phyloP scores from a whole-genome alignment of 2,113 vertebrate species.

The Entomyzon cyanotis region DNA sequence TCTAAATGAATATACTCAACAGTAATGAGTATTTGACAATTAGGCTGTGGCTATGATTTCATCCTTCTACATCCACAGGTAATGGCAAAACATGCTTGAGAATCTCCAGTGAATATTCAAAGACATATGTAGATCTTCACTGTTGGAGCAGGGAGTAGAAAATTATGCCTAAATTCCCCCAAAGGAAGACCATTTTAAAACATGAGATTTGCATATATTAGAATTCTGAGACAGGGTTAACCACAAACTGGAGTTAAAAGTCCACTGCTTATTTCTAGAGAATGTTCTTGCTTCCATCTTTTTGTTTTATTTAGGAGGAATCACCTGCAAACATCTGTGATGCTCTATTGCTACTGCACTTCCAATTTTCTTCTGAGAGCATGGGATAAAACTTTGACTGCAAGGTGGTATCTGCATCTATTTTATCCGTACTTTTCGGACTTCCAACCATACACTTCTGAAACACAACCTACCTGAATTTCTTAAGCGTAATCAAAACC shows the following conservation, averaged over 20 bases:
- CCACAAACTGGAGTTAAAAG: not conserved
- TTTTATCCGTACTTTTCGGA: not conserved
- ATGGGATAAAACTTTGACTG: not conserved
- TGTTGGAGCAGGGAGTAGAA: not conserved
- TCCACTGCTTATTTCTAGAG: not conserved
- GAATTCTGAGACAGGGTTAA: not conserved
- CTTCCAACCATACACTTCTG: not conserved
- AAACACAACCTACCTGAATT: not conserved
- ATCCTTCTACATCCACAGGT: not conserved
- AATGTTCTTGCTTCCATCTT: not conserved
- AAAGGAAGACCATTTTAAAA: not conserved
- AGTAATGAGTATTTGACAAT: not conserved
- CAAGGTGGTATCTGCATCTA: not conserved
- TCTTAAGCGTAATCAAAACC: not conserved
- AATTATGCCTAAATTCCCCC: not conserved
- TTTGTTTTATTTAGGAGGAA: not conserved
- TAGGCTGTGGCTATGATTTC: not conserved
- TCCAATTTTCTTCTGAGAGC: not conserved
- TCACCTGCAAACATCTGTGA: not conserved
- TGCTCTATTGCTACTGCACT: not conserved
- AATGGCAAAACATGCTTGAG: not conserved
- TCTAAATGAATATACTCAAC: not conserved
- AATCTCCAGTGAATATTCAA: not conserved
- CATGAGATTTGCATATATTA: not conserved
- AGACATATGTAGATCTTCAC: not conserved